phyloP scores from a whole-genome alignment of 2,888 invertebrate genomes.

The Lochmaea crataegi region DNA sequence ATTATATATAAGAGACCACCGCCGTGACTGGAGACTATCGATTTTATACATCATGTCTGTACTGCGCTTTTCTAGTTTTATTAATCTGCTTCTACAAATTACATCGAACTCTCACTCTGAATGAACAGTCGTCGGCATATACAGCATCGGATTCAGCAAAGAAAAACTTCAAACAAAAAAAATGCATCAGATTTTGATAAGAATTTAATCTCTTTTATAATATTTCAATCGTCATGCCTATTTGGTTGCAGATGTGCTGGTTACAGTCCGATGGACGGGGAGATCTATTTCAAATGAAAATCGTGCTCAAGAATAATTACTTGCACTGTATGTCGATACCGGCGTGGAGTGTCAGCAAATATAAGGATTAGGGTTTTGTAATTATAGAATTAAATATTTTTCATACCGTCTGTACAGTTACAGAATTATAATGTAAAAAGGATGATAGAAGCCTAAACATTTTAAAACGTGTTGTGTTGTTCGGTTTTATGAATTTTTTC shows the following conservation, averaged over 20 bases:
- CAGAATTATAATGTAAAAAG: background rate
- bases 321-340: constrained; percentile 6
- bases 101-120: constrained; percentile 47
- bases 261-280: background rate
- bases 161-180: background rate
- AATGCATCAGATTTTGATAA: too few relatives aligned
- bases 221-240: background rate
- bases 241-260: background rate
- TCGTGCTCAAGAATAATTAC: constrained; percentile 10
- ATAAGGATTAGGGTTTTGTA: constrained; percentile 2
- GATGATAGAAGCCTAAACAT: background rate
- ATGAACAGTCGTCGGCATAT: constrained; percentile 42
- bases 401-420: background rate
- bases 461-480: too few relatives aligned
- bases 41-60: constrained; percentile 51
- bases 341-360: constrained; percentile 13
- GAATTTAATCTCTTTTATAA: constrained; percentile 1
- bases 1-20: constrained; percentile 42
- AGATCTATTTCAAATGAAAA: constrained; percentile 7
- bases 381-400: constrained; percentile 3
- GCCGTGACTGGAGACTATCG: constrained; percentile 53
- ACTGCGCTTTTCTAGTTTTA: constrained; percentile 57
- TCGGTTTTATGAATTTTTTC: too few relatives aligned
- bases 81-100: constrained; percentile 55
- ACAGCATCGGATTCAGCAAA: constrained; percentile 34